phyloP scores from a whole-genome alignment of 2,113 vertebrate genomes.

The Ammodytes dubius region DNA sequence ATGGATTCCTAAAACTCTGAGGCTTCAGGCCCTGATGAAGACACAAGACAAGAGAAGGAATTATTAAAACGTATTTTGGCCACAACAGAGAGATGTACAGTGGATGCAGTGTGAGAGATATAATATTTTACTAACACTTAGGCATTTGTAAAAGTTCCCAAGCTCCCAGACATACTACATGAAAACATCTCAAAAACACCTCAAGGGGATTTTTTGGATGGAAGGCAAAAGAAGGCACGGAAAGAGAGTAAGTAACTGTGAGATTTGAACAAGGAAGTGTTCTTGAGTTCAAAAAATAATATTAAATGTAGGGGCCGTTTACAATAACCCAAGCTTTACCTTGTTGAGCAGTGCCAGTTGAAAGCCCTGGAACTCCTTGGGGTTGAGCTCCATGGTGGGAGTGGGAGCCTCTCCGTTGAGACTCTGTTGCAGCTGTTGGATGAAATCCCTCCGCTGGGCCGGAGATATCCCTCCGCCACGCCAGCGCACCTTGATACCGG shows the following conservation, averaged over 20 bases:
- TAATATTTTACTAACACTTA: neutral
- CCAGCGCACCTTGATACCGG: slow-evolving; percentile 94
- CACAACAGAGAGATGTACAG: neutral
- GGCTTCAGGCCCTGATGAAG: slow-evolving; percentile 91
- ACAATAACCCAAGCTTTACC: slow-evolving; percentile 57
- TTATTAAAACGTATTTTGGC: neutral
- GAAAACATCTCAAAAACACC: neutral
- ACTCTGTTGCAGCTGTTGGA: slow-evolving; percentile 90
- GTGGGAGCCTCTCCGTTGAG: slow-evolving; percentile 88
- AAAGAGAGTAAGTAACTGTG: neutral
- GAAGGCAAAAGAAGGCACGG: neutral
- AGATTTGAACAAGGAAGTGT: neutral
- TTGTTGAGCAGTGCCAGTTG: slow-evolving; percentile 94
- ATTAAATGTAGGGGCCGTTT: neutral
- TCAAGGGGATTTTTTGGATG: neutral
- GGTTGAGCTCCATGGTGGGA: slow-evolving; percentile 90
- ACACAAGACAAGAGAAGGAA: neutral
- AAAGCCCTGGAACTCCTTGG: slow-evolving; percentile 96
- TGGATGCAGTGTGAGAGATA: neutral
- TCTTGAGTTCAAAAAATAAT: neutral
- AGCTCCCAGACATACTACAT: neutral
- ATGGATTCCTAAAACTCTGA: slow-evolving; percentile 95
- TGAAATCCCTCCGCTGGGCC: slow-evolving; percentile 92
- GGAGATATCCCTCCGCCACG: slow-evolving; percentile 89
- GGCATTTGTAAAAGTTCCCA: neutral